Evolutionary conservation across 2,888 invertebrate genomes (phyloP).

Genomic region (Agelastica alni): DNA sequence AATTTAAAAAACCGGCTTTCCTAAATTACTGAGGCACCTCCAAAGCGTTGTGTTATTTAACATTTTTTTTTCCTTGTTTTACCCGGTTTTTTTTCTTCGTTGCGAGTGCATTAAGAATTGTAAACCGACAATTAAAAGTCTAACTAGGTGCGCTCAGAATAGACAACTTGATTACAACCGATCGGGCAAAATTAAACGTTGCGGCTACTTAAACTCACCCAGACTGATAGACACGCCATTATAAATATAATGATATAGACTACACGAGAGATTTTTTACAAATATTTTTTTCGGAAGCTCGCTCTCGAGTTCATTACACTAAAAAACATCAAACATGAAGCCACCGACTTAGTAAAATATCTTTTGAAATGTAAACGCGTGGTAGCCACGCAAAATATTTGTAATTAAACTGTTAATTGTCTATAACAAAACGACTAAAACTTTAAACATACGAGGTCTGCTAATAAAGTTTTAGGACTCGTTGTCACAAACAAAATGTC

Average conservation of each 20-base stretch:
- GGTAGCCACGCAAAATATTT: not conserved
- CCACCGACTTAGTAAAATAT: constrained; percentile 2
- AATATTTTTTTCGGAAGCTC: constrained; percentile 23
- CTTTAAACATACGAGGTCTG: too few relatives aligned
- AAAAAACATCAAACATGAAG: constrained; percentile 15
- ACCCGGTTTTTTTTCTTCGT: too few relatives aligned
- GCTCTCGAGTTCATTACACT: constrained; percentile 23
- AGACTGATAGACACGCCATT: constrained; percentile 28
- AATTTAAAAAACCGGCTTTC: too few relatives aligned
- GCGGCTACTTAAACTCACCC: constrained; percentile 26
- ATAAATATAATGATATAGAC: constrained; percentile 28
- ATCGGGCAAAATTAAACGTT: constrained; percentile 36
- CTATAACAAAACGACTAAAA: too few relatives aligned
- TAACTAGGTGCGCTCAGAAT: constrained; percentile 30
- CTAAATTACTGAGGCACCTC: too few relatives aligned
- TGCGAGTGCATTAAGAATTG: constrained; percentile 16
- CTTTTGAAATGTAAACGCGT: not conserved
- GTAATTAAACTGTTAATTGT: not conserved
- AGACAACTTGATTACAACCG: constrained; percentile 40
- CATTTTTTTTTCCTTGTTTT: too few relatives aligned
- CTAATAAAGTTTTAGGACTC: too few relatives aligned
- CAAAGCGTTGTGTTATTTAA: too few relatives aligned
- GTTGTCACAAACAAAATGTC: too few relatives aligned
- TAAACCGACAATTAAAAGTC: constrained; percentile 29
- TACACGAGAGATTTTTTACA: constrained; percentile 23